These are phyloP conservation scores for Dermatophagoides farinae DNA, from an alignment of 1,140 invertebrate genomes.

Conservation along the genomic window DNA sequence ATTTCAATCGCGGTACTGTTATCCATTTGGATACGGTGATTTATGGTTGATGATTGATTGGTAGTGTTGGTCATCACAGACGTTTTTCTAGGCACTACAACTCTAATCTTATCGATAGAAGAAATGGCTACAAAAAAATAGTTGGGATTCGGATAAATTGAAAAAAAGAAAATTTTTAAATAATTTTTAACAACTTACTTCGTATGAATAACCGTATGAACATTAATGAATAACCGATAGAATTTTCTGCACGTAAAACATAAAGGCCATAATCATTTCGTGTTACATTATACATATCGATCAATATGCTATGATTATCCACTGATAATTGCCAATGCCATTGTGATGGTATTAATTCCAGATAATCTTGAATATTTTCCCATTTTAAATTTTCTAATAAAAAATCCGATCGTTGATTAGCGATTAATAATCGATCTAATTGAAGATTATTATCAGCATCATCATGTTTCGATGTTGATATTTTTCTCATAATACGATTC, in stretches of 20 bases:
- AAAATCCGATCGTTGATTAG: not conserved
- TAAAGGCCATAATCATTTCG: not conserved
- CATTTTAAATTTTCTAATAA: not conserved
- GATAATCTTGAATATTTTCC: not conserved
- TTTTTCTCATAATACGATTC: conserved; percentile 30
- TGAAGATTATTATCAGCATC: not conserved
- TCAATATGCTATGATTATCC: not conserved
- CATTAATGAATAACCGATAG: not conserved
- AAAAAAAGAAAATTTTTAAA: not conserved
- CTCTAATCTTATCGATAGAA: no score
- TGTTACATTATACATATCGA: not conserved
- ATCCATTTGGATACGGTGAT: no score
- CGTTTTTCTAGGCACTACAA: no score
- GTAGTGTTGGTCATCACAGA: no score
- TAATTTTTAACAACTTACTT: not conserved
- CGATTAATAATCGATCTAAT: not conserved
- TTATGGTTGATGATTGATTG: no score
- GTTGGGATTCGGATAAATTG: not conserved
- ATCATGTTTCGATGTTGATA: not conserved
- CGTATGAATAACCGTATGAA: not conserved
- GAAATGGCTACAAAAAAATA: not conserved
- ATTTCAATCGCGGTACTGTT: no score
- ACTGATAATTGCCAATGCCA: not conserved
- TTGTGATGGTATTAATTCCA: not conserved
- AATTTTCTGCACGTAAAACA: not conserved